Evolutionary conservation across 1,140 invertebrate species (phyloP), one percentile per base, ranked within the genome.

Genomic region (Zaprionus kolodkinae): DNA sequence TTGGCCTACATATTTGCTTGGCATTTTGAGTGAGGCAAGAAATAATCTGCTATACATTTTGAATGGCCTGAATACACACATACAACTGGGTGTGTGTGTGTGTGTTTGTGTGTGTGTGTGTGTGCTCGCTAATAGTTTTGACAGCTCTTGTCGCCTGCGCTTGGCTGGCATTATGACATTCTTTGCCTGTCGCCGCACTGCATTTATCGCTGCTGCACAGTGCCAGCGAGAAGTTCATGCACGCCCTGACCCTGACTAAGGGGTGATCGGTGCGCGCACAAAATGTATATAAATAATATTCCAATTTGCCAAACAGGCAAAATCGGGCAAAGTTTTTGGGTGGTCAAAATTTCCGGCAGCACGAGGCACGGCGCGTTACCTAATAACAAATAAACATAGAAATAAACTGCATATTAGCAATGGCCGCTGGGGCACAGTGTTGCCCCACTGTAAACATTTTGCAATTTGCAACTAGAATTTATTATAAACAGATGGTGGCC

Each of bases 401-500:
- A 54, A 74, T 81, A 43, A 72, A 81, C 71, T 88, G 79, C 81
- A 88, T 69, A 72, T 74, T 83, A 89, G 79, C 73, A 72, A 65
- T 48, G 60, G 57, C 55, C 30, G 60, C 61, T n/a, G 38, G 6
- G 13, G 13, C 45, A 21, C 3, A 5, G 27, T 30, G 27, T 63
- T 17, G 65, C 69, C 66, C 64, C 74, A 72, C 64, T 89, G 73
- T 87, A 89, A 87, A 87, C 85, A 88, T 76, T 88, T 80, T 65
- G 79, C 78, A 79, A 77, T 69, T 77, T 77, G 74, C 67, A 68
- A 72, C 75, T 65, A 73, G 71, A 73, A 88, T 82, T 78, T 88
- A 89, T 89, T 89, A 76, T 88, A 84, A 89, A 81, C 85, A 88
- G 70, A 89, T 89, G 84, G 81, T 72, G 66, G 64, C 68, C 67